phyloP scores from a whole-genome alignment of 2,113 vertebrate genomes.

The Podiceps cristatus region DNA sequence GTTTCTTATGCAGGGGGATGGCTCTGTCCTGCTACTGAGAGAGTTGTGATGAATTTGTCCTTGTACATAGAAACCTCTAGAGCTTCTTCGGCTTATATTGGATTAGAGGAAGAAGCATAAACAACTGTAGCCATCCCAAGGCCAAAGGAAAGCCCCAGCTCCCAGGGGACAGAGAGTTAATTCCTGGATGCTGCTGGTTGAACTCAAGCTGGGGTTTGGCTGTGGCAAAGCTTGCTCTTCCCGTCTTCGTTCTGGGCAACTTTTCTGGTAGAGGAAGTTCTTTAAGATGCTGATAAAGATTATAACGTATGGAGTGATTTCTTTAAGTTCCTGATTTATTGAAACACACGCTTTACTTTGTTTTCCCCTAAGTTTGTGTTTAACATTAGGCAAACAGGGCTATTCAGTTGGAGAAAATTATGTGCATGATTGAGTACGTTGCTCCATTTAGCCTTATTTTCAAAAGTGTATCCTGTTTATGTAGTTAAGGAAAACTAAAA shows the following conservation, averaged over 20 bases:
- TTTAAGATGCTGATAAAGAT: background rate
- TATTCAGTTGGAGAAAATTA: background rate
- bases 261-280: conserved; percentile 39
- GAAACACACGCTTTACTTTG: background rate
- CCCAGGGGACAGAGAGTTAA: background rate
- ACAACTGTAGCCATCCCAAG: background rate
- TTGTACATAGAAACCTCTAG: background rate
- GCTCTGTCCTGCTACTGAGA: background rate
- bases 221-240: background rate
- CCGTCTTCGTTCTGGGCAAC: background rate
- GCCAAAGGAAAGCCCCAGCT: background rate
- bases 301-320: background rate
- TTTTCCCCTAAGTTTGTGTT: background rate
- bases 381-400: background rate
- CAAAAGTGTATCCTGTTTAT: background rate
- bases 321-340: conserved; percentile 11
- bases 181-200: background rate
- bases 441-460: background rate
- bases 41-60: background rate
- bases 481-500: background rate
- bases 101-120: background rate
- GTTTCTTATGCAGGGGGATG: background rate
- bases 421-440: background rate
- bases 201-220: background rate
- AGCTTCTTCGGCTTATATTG: background rate